Evolutionary conservation across 1,140 invertebrate species (phyloP), one percentile per base, ranked within the genome.

Genomic region (Calycopis cecrops): DNA sequence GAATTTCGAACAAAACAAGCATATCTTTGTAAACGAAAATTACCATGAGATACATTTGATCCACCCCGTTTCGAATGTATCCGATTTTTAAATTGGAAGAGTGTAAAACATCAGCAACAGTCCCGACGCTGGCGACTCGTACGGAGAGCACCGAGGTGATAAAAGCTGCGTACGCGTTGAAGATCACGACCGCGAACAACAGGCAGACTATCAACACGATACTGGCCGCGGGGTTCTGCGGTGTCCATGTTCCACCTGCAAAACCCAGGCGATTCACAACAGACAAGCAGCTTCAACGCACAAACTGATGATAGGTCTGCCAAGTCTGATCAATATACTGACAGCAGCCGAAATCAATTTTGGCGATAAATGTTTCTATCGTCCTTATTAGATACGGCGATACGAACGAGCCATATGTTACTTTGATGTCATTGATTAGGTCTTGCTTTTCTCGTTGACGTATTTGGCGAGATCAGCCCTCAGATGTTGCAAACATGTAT

Each of bases 91-190:
- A 90, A 52, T 90, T 85, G 1, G 79, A 53, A 16, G 90, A 90
- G 21, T 88, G 76, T 0, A 91, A 62, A 0, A 92, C 85, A 57
- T 91, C 91, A 0, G 85, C 79, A 4, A 92, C 85, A 0, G 88
- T 90, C 18, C 84, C 88, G 11, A 92, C 90, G 17, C 87, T 88
- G 18, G 83, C 85, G 0, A 88, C 88, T 60, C 91, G 87, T 0
- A 92, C 90, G 0, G 91, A 92, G 12, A 92, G 67, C 10, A 92
- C 90, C 0, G 91, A 92, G 0, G 91, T 91, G 28, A 92, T 91
- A 57, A 90, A 91, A 3, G 90, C 90, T 0, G 90, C 90, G 55
- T 92, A 92, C 0, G 91, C 87, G 59, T 91, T 91, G 59, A 91
- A 91, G 7, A 81, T 91, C 0, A 92, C 88, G 11, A 91, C 67